Evolutionary conservation across 2,797 vertebrate genomes (phyloP).

Genomic region (Miichthys miiuy): DNA sequence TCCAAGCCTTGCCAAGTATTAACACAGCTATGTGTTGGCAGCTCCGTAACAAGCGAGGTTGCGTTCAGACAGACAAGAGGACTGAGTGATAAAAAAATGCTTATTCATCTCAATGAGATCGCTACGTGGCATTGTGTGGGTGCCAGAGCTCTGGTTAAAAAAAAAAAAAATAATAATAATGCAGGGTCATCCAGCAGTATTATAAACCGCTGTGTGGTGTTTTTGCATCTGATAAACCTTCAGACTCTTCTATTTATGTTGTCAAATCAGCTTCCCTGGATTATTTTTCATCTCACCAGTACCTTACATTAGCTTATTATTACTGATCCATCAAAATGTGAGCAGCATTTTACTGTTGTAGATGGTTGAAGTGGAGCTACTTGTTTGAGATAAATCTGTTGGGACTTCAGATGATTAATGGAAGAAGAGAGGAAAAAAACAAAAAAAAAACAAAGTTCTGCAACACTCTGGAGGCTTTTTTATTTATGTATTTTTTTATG

Average conservation of each 20-base stretch:
- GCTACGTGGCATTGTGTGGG: conserved; percentile 12
- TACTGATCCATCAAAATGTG: neutral
- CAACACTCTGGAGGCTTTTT: no score
- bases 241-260: neutral
- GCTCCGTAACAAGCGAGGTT: conserved; percentile 2
- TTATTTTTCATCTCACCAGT: neutral
- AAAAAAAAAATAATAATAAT: neutral
- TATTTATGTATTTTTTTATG: no score
- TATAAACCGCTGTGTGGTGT: neutral
- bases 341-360: neutral
- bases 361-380: neutral
- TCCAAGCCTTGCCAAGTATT: conserved; percentile 31
- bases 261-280: neutral
- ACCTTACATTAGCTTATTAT: neutral
- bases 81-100: neutral
- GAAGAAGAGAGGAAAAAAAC: neutral
- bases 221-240: neutral
- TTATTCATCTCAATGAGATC: conserved; percentile 29
- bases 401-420: neutral
- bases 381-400: neutral
- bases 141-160: neutral
- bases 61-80: conserved; percentile 17
- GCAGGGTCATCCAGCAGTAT: neutral
- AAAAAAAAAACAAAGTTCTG: neutral
- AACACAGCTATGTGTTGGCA: conserved; percentile 27